These are phyloP conservation scores for Globodera ellingtonae DNA, from an alignment of 1,140 invertebrate species.

Conservation along the genomic window DNA sequence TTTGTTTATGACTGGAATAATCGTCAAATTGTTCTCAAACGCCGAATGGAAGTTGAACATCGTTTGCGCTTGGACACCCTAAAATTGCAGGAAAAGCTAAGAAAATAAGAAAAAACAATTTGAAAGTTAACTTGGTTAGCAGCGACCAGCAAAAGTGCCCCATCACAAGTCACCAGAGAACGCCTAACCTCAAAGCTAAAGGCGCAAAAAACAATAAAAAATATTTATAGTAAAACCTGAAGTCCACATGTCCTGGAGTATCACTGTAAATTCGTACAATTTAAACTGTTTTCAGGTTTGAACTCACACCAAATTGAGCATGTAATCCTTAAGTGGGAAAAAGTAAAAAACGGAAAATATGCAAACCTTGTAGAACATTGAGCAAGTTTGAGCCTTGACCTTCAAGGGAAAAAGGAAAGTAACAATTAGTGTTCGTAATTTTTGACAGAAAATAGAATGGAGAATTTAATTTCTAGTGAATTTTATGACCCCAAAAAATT, in stretches of 20 bases:
- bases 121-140: slow-evolving; percentile 77
- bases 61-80: slow-evolving; percentile 92
- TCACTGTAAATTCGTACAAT: slow-evolving; percentile 90
- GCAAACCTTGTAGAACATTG: slow-evolving; percentile 75
- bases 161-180: slow-evolving; percentile 88
- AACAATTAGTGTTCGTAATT: no score
- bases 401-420: not conserved
- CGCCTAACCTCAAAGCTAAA: slow-evolving; percentile 82
- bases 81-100: slow-evolving; percentile 21
- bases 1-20: slow-evolving; percentile 94
- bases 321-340: slow-evolving; percentile 1
- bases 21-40: slow-evolving; percentile 77
- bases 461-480: no score
- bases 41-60: slow-evolving; percentile 94
- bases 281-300: not conserved
- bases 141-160: slow-evolving; percentile 89
- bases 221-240: slow-evolving; percentile 65
- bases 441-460: no score
- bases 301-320: slow-evolving; percentile 32
- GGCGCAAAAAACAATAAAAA: not conserved
- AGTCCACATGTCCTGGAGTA: slow-evolving; percentile 97
- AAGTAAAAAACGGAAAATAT: not conserved
- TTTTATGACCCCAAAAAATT: no score
- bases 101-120: slow-evolving; percentile 19
- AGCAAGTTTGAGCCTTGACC: slow-evolving; percentile 91